Evolutionary conservation across 2,113 vertebrate species (phyloP).

Genomic region (Odontesthes bonariensis): DNA sequence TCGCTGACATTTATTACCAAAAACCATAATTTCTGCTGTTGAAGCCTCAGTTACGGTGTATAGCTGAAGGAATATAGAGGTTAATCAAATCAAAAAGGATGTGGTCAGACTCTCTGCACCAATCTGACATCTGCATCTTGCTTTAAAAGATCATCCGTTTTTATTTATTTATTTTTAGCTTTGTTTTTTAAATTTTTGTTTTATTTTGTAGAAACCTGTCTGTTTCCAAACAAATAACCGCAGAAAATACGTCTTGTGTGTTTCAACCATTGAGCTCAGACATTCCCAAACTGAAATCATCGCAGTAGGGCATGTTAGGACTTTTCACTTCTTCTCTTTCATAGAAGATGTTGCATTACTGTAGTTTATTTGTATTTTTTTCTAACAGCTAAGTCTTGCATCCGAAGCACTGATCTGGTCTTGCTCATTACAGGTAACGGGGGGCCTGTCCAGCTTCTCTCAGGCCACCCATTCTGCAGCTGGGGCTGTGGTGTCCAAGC

Average conservation of each 20-base stretch:
- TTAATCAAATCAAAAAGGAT: neutral
- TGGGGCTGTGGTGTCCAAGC: constrained; percentile 94
- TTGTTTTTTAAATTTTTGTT: too few species aligned
- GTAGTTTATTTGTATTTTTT: neutral
- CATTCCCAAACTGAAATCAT: neutral
- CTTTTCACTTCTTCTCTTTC: neutral
- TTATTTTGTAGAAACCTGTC: neutral
- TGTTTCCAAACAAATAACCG: neutral
- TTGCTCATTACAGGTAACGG: constrained; percentile 87
- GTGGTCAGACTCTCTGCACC: too few species aligned
- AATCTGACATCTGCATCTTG: too few species aligned
- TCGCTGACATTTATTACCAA: too few species aligned
- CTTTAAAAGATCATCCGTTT: neutral
- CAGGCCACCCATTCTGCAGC: constrained; percentile 97
- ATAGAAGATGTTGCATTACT: neutral
- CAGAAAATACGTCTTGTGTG: neutral
- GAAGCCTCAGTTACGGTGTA: neutral
- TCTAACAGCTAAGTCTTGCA: too few species aligned
- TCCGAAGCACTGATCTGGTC: constrained; percentile 5
- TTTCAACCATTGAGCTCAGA: too few species aligned
- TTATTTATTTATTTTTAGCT: too few species aligned
- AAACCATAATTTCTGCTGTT: too few species aligned
- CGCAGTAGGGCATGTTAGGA: neutral
- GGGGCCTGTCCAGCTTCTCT: constrained; percentile 94
- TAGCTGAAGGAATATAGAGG: neutral